Conservation (phyloP, 2,113 vertebrate species). For the Crotalus viridis region DNA sequence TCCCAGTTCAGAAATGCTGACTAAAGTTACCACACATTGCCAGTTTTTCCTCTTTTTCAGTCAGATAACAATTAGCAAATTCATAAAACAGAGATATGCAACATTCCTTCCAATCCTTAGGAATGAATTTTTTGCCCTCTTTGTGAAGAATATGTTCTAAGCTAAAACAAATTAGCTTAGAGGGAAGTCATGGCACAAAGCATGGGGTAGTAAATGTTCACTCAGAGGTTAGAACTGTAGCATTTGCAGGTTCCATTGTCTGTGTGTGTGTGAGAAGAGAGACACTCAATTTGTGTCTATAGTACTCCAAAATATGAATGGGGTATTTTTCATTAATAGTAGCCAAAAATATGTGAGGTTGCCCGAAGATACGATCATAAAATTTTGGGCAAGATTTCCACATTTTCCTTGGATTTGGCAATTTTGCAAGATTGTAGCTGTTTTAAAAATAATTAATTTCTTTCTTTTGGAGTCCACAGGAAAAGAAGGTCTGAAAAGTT, state of each 20-base stretch:
- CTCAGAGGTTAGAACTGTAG: neutral
- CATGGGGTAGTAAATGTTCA: neutral
- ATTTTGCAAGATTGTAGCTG: neutral
- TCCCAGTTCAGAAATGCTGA: constrained; percentile 81
- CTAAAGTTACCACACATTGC: constrained; percentile 86
- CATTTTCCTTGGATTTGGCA: neutral
- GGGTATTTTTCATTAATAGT: neutral
- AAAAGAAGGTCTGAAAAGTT: neutral
- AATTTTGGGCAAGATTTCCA: neutral
- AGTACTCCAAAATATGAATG: neutral
- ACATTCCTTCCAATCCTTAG: constrained; percentile 39
- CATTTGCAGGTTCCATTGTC: neutral
- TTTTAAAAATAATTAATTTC: neutral
- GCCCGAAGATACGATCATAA: neutral
- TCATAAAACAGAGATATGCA: constrained; percentile 47
- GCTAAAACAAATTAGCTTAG: neutral
- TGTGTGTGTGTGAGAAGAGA: neutral
- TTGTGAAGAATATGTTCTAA: neutral
- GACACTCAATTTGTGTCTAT: neutral
- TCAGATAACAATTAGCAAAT: constrained; percentile 62
- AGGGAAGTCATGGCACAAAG: neutral
- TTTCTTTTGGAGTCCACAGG: neutral
- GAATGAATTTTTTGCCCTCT: neutral
- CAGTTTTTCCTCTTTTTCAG: constrained; percentile 69
- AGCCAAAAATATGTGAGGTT: neutral